A percentile compares a stretch with the other conserved stretches of the same genome.
These are phyloP conservation scores for Tympanuchus pallidicinctus DNA, from an alignment of 2,113 vertebrate genomes.

Conservation along the genomic window DNA sequence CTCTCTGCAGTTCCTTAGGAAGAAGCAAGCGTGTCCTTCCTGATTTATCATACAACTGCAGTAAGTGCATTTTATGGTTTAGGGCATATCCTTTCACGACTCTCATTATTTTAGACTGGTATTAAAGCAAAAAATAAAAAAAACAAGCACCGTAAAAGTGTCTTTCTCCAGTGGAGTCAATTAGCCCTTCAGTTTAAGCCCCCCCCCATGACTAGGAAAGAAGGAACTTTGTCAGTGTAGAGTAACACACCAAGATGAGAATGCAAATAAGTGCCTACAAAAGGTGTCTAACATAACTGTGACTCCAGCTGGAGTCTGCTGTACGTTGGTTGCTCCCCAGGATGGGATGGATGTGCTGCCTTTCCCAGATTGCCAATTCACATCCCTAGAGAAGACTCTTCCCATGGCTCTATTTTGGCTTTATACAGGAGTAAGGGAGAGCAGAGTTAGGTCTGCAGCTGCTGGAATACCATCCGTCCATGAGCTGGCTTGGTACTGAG, in stretches of 20 bases:
- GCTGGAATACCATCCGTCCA: neutral
- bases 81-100: conserved; percentile 61
- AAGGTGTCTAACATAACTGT: neutral
- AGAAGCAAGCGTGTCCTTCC: conserved; percentile 10
- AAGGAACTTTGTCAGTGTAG: neutral
- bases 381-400: neutral
- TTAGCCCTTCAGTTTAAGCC: conserved; percentile 15
- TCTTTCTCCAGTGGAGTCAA: conserved; percentile 39
- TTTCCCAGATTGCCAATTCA: neutral
- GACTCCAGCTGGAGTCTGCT: neutral
- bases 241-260: neutral
- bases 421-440: neutral
- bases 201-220: neutral
- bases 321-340: neutral
- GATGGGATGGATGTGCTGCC: neutral
- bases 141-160: conserved; percentile 44
- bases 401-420: neutral
- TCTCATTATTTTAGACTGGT: conserved; percentile 62
- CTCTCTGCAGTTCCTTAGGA: neutral
- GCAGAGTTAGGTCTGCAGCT: neutral
- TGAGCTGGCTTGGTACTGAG: neutral
- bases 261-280: neutral
- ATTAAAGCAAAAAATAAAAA: conserved; percentile 35
- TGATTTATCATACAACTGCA: conserved; percentile 61
- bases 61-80: conserved; percentile 62